Evolutionary conservation across 2,888 invertebrate species (phyloP).

Genomic region (Tenthredo livida): DNA sequence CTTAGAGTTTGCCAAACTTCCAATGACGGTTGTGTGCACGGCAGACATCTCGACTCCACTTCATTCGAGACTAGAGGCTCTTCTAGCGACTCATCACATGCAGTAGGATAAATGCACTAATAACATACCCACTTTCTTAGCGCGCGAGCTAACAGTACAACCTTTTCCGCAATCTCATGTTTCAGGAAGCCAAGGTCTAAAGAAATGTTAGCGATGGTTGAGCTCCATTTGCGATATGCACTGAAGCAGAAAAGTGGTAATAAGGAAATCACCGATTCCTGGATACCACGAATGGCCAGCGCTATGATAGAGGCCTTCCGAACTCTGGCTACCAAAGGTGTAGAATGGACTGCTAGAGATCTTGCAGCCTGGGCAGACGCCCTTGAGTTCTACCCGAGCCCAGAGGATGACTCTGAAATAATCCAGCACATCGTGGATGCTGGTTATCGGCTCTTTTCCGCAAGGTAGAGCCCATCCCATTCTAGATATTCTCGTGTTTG

Average conservation of each 20-base stretch:
- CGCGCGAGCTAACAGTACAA: not conserved
- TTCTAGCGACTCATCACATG: constrained; percentile 71
- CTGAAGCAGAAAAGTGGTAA: constrained; percentile 62
- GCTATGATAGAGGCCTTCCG: constrained; percentile 68
- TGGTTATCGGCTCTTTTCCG: constrained; percentile 68
- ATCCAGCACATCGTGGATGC: constrained; percentile 68
- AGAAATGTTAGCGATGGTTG: constrained; percentile 68
- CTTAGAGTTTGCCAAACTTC: constrained; percentile 73
- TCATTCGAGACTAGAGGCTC: constrained; percentile 72
- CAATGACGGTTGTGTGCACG: constrained; percentile 69
- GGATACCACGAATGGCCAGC: constrained; percentile 67
- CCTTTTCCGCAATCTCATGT: constrained; percentile 14
- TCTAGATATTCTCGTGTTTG: not conserved
- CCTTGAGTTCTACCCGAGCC: constrained; percentile 69
- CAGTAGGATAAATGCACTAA: constrained; percentile 60
- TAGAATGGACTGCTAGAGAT: constrained; percentile 69
- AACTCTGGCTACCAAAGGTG: constrained; percentile 59
- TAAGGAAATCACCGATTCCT: constrained; percentile 62
- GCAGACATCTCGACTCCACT: constrained; percentile 69
- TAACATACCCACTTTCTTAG: not conserved
- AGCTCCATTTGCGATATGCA: constrained; percentile 68
- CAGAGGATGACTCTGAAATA: constrained; percentile 64
- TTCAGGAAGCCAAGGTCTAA: constrained; percentile 66
- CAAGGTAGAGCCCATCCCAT: constrained; percentile 63
- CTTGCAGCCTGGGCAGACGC: constrained; percentile 70